Base-by-base conservation (phyloP, 2,113 vertebrate species). In the Microtus oregoni region DNA sequence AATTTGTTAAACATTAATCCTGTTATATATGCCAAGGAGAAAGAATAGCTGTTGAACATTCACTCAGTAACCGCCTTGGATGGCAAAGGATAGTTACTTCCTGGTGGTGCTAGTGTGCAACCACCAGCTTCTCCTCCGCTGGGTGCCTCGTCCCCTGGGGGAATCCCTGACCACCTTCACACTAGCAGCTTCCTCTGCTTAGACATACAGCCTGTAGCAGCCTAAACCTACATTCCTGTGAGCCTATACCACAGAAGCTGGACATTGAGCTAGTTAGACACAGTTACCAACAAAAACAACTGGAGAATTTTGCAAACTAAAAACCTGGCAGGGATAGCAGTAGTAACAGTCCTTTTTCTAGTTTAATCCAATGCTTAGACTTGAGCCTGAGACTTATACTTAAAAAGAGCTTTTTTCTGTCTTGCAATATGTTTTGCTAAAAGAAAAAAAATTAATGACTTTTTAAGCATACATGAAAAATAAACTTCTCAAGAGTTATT, bases 401-500 rank as follows among this genome's bases (percentile, higher is more conserved):
- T 93, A n/a, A 88, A 76, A 47, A 93, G 68, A 92, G 41, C 24
- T 28, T 55, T 5, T 85, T 91, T 89, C 86, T 93, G 32, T 55
- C 26, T 44, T 41, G 86, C 90, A 65, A 68, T 5, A 11, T 41
- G 7, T 73, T 38, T 95, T 93, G 52, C 24, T 89, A 65, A 92
- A 91, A 91, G 90, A 96, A 24, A 96, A 52, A 91, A 92, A 95
- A 93, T 67, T 90, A 86, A 86, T 83, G 68, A 82, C 14, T 67
- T 95, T 61, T 75, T 75, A 96, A 95, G 88, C 65, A 68, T 55
- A 91, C 79, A 32, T 86, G 47, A 78, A 73, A 77, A 89, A 91
- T 88, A 65, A 86, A 96, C 68, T 96, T 91, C 67, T 75, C 35
- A 91, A 96, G 67, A 94, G n/a, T 76, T 96, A 87, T 96, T 92